phyloP scores from a whole-genome alignment of 2,888 invertebrate genomes.

The Mallateleia sp. region DNA sequence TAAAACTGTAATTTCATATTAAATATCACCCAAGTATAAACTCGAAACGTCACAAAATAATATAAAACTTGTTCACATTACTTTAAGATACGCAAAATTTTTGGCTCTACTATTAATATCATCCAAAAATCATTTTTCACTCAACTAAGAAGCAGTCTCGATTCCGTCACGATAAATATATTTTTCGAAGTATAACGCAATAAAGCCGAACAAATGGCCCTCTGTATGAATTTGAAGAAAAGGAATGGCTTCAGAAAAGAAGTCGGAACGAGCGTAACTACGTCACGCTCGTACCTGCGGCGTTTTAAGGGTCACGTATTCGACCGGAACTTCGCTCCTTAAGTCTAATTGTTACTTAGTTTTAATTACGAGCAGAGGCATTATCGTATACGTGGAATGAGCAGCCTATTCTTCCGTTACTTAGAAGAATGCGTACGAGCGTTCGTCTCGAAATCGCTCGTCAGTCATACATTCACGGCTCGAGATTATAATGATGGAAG shows the following conservation, averaged over 20 bases:
- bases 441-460: slow-evolving; percentile 61
- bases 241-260: slow-evolving; percentile 42
- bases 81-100: too few species aligned
- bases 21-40: too few species aligned
- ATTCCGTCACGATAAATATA: slow-evolving; percentile 23
- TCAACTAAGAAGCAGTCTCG: too few species aligned
- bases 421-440: slow-evolving; percentile 58
- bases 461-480: slow-evolving; percentile 70
- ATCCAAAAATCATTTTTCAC: too few species aligned
- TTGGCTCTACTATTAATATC: too few species aligned
- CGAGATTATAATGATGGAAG: slow-evolving; percentile 74
- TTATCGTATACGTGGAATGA: slow-evolving; percentile 75
- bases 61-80: too few species aligned
- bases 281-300: slow-evolving; percentile 70
- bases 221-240: slow-evolving; percentile 50
- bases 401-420: slow-evolving; percentile 68
- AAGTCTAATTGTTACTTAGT: slow-evolving; percentile 86
- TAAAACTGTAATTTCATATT: too few species aligned
- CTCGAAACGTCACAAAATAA: too few species aligned
- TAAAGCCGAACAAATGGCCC: slow-evolving; percentile 27
- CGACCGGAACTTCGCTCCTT: slow-evolving; percentile 81
- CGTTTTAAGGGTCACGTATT: slow-evolving; percentile 84
- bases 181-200: slow-evolving; percentile 22
- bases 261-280: slow-evolving; percentile 44
- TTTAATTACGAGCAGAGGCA: slow-evolving; percentile 84